A percentile compares a stretch with the other conserved stretches of the same genome.
Evolutionary conservation across 1,140 invertebrate genomes (phyloP).

Genomic region (Hermetia illucens): DNA sequence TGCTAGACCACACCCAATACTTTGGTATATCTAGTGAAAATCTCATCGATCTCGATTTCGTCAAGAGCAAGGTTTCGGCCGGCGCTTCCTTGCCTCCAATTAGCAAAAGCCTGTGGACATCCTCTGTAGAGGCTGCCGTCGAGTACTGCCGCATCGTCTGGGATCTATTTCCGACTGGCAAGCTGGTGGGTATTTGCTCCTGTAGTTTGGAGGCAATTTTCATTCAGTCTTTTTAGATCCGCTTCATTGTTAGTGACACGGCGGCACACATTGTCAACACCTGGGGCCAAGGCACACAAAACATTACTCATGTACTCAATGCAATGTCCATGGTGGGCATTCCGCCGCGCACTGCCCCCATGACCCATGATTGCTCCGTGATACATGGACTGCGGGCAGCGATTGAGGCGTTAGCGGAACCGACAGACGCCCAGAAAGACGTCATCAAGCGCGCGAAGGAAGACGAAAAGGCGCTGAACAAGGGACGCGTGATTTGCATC

Average conservation of each 20-base stretch:
- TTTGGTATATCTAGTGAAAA: conserved; percentile 77
- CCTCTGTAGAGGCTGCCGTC: conserved; percentile 80
- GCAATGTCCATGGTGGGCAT: conserved; percentile 56
- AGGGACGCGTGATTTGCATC: conserved; percentile 76
- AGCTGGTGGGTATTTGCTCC: conserved; percentile 47
- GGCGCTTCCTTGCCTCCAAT: conserved; percentile 51
- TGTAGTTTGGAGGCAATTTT: too few species aligned
- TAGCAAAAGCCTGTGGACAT: conserved; percentile 88
- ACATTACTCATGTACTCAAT: conserved; percentile 66
- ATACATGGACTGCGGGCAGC: conserved; percentile 76
- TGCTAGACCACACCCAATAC: conserved; percentile 82
- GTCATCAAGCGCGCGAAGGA: conserved; percentile 10
- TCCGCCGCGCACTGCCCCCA: conserved; percentile 34
- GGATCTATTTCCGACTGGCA: conserved; percentile 83
- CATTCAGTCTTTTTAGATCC: conserved; percentile 42
- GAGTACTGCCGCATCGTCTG: conserved; percentile 94
- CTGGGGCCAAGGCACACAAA: conserved; percentile 68
- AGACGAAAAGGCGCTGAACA: conserved; percentile 29
- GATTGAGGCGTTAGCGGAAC: conserved; percentile 70
- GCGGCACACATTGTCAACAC: conserved; percentile 65
- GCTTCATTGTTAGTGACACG: conserved; percentile 72
- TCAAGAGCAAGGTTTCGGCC: conserved; percentile 43
- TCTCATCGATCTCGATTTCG: conserved; percentile 77
- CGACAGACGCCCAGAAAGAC: conserved; percentile 51
- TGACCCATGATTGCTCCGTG: conserved; percentile 50